Evolutionary conservation across 2,113 vertebrate species (phyloP).

Genomic region (Pseudonaja textilis): DNA sequence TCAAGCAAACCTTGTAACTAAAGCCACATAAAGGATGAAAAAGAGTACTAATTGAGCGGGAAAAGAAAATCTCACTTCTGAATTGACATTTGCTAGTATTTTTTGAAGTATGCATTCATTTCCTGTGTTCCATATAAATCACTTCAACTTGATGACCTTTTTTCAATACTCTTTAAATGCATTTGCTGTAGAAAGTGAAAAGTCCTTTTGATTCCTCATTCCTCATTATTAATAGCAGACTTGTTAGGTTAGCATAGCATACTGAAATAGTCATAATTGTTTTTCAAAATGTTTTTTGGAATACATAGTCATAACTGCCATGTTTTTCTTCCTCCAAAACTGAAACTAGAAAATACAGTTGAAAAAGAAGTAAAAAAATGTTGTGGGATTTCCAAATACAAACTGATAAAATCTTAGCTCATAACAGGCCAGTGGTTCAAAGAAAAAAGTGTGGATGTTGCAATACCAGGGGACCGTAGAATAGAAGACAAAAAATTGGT

Average conservation of each 20-base stretch:
- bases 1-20: not conserved
- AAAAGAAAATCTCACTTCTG: not conserved
- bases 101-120: conserved; percentile 28
- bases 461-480: too few relatives aligned
- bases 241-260: conserved; percentile 18
- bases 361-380: not conserved
- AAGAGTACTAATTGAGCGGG: not conserved
- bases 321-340: not conserved
- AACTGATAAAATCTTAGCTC: too few relatives aligned
- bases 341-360: conserved; percentile 13
- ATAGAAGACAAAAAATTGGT: too few relatives aligned
- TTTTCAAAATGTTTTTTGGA: not conserved
- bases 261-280: accelerated
- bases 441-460: too few relatives aligned
- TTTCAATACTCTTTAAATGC: conserved; percentile 9
- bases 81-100: conserved; percentile 28
- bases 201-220: conserved; percentile 7
- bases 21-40: conserved; percentile 6
- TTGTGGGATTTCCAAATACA: not conserved
- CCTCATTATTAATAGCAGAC: conserved; percentile 1
- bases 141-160: not conserved
- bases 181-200: conserved; percentile 9
- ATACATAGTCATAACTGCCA: not conserved
- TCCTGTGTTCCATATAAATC: not conserved
- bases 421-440: too few relatives aligned